Percentiles rank a stretch among this genome's conserved stretches.
Evolutionary conservation across 2,797 vertebrate species (phyloP).

Genomic region (Enteromius radiatus): DNA sequence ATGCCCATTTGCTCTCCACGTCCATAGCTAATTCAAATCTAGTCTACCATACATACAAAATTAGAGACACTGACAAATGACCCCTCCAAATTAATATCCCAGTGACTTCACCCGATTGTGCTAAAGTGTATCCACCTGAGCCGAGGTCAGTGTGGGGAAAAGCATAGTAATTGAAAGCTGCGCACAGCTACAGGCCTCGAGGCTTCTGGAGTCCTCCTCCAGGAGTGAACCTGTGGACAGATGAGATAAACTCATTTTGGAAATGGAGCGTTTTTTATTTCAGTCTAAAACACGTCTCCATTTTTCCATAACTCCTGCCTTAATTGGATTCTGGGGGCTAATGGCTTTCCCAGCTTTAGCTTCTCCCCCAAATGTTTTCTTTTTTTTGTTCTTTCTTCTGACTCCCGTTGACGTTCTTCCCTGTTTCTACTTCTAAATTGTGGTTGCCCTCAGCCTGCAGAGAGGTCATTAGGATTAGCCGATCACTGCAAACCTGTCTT

Average conservation of each 20-base stretch:
- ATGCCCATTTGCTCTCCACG: not conserved
- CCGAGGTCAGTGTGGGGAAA: slow-evolving; percentile 54
- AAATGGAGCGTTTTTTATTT: slow-evolving; percentile 63
- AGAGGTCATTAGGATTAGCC: slow-evolving; percentile 31
- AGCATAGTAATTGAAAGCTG: slow-evolving; percentile 50
- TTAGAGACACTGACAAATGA: slow-evolving; percentile 10
- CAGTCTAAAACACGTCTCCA: slow-evolving; percentile 61
- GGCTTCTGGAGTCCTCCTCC: slow-evolving; percentile 43
- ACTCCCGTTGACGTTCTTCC: slow-evolving; percentile 21
- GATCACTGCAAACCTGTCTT: not conserved
- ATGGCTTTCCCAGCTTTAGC: slow-evolving; percentile 71
- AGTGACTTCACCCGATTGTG: slow-evolving; percentile 31
- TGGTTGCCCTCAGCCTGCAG: slow-evolving; percentile 13
- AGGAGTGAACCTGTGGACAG: slow-evolving; percentile 60
- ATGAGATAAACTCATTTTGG: slow-evolving; percentile 68
- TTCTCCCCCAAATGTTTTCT: slow-evolving; percentile 62
- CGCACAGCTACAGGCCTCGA: slow-evolving; percentile 3
- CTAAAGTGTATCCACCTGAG: slow-evolving; percentile 36
- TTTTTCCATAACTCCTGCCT: slow-evolving; percentile 70
- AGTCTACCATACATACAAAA: slow-evolving; percentile 6
- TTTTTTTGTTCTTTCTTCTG: slow-evolving; percentile 36
- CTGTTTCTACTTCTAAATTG: slow-evolving; percentile 43
- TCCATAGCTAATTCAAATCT: slow-evolving; percentile 28
- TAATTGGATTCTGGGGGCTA: slow-evolving; percentile 70
- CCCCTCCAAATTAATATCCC: slow-evolving; percentile 17